These are phyloP conservation scores for Caenorhabditis remanei DNA, from an alignment of 1,140 invertebrate species.

Conservation along the genomic window DNA sequence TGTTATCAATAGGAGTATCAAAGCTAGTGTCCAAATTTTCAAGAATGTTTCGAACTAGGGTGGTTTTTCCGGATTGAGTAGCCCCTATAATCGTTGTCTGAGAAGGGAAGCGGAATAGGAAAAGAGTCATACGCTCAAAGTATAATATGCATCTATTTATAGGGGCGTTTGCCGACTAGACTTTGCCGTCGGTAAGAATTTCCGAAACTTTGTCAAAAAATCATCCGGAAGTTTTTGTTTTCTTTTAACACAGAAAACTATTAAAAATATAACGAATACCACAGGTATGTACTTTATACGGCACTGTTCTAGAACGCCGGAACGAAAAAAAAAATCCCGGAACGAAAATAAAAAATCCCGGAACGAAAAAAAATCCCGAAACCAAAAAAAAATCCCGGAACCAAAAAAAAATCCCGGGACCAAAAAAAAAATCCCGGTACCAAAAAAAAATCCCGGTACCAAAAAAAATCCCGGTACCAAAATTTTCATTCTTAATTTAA, in stretches of 20 bases:
- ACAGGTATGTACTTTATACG: neutral
- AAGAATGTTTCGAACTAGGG: neutral
- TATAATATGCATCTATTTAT: neutral
- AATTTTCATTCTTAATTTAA: too few species aligned
- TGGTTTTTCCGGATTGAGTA: constrained; percentile 1
- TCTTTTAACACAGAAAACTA: neutral
- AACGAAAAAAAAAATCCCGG: too few species aligned
- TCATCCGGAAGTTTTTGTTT: neutral
- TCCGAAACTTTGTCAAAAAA: neutral
- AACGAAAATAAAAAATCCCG: too few species aligned
- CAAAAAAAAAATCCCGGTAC: too few species aligned
- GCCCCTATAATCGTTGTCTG: constrained; percentile 1
- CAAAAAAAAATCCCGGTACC: too few species aligned
- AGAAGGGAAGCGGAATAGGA: neutral
- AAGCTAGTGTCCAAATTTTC: neutral
- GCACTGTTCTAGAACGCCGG: too few species aligned
- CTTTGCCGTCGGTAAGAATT: neutral
- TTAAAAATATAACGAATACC: neutral
- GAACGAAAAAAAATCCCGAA: too few species aligned
- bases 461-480: too few species aligned
- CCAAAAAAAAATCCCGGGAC: too few species aligned
- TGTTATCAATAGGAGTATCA: constrained; percentile 1
- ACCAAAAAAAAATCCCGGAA: too few species aligned
- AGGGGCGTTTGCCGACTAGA: neutral
- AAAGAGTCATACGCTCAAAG: neutral